Evolutionary conservation across 2,797 vertebrate genomes (phyloP).

Genomic region (Okamejei kenojei): DNA sequence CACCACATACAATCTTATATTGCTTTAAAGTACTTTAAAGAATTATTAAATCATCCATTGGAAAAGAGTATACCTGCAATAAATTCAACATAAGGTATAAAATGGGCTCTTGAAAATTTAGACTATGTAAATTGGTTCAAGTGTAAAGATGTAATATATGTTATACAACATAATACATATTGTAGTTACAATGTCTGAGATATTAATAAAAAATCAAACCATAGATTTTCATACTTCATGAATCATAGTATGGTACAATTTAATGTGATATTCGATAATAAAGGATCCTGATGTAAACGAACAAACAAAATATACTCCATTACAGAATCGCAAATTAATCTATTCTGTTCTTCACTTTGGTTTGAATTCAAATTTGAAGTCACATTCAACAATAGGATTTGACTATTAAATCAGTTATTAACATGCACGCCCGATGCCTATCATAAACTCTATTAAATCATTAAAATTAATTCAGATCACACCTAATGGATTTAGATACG

Average conservation of each 20-base stretch:
- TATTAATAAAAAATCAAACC: constrained; percentile 5
- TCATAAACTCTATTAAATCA: background rate
- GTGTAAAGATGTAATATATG: background rate
- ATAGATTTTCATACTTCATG: background rate
- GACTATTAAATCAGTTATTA: background rate
- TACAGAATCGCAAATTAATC: background rate
- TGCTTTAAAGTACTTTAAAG: constrained; percentile 22
- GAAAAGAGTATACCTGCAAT: constrained; percentile 13
- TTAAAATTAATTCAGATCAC: constrained; percentile 14
- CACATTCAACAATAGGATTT: background rate
- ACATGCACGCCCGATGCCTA: background rate
- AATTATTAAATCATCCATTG: background rate
- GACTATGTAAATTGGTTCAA: constrained; percentile 1
- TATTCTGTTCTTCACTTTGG: background rate
- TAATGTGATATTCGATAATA: background rate
- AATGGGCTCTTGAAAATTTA: background rate
- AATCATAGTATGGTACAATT: background rate
- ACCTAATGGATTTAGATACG: background rate
- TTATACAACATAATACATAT: background rate
- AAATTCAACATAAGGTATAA: background rate
- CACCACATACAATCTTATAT: background rate
- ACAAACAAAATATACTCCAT: background rate
- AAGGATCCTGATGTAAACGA: background rate
- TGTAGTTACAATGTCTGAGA: background rate
- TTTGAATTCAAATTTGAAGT: background rate